A percentile compares a stretch with the other conserved stretches of the same genome.
These are phyloP conservation scores for Rhabdornis inornatus DNA, from an alignment of 2,113 vertebrate genomes.

Conservation along the genomic window DNA sequence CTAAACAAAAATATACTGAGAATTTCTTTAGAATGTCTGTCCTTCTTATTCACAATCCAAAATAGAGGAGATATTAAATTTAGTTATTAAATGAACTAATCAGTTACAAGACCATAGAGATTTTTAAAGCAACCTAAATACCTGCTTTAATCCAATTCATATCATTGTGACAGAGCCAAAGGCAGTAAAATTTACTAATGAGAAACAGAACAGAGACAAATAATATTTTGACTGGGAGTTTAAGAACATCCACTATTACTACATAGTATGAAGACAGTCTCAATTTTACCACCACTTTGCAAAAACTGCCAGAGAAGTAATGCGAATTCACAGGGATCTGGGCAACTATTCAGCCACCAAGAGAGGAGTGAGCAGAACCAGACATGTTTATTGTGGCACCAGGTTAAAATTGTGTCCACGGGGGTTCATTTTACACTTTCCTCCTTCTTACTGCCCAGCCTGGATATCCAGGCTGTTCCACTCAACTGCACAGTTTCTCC, in stretches of 20 bases:
- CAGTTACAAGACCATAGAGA: background rate
- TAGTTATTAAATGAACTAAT: background rate
- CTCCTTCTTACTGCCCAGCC: background rate
- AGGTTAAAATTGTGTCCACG: background rate
- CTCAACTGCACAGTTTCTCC: background rate
- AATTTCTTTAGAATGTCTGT: background rate
- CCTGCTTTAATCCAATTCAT: background rate
- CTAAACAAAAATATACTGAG: background rate
- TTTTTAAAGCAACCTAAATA: background rate
- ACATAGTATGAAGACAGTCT: background rate
- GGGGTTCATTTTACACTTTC: background rate
- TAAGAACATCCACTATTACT: background rate
- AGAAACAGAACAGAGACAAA: conserved; percentile 11
- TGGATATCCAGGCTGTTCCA: background rate
- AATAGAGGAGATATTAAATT: background rate
- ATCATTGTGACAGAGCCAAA: background rate
- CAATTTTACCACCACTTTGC: background rate
- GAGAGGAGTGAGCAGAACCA: background rate
- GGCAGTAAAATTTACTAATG: background rate
- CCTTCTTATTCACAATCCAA: background rate
- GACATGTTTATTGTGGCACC: too few relatives aligned
- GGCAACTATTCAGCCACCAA: background rate
- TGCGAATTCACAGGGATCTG: background rate
- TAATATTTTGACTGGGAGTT: background rate
- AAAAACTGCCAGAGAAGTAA: background rate